Percentiles rank a stretch among this genome's conserved stretches.
These are phyloP conservation scores for Subacronicta megacephala DNA, from an alignment of 2,888 invertebrate species.

Conservation along the genomic window DNA sequence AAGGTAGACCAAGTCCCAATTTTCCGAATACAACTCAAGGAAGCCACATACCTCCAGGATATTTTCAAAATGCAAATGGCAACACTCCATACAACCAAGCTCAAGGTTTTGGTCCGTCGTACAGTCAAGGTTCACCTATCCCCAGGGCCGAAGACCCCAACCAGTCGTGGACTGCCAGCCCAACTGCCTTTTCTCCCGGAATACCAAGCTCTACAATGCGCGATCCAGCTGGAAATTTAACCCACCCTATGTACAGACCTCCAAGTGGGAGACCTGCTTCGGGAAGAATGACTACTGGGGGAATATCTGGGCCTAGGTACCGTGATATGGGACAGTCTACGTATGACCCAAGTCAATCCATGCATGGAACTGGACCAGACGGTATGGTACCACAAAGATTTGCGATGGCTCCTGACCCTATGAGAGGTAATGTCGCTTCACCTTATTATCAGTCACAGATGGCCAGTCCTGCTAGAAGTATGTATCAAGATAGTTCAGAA, in stretches of 20 bases:
- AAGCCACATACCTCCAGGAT: neutral
- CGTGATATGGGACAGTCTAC: constrained; percentile 3
- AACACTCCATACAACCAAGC: neutral
- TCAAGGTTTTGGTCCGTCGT: neutral
- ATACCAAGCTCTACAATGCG: neutral
- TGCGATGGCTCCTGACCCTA: neutral
- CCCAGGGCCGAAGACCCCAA: neutral
- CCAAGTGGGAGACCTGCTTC: neutral
- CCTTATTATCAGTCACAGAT: neutral
- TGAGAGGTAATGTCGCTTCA: neutral
- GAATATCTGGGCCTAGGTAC: neutral
- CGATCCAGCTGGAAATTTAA: neutral
- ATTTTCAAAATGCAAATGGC: neutral
- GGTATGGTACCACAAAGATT: neutral
- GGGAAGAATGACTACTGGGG: neutral
- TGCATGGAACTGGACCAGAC: neutral
- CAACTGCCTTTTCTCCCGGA: constrained; percentile 6
- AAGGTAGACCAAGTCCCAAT: neutral
- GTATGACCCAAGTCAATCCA: constrained; percentile 1
- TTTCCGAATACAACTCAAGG: neutral
- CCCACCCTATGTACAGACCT: neutral
- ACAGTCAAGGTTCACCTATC: neutral
- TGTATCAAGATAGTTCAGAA: neutral
- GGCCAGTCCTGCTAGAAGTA: constrained; percentile 4
- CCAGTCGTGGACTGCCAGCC: constrained; percentile 4